Percentiles rank a stretch among this genome's conserved stretches.
Evolutionary conservation across 2,113 vertebrate genomes (phyloP).

Genomic region (Phylloscopus trochiloides): DNA sequence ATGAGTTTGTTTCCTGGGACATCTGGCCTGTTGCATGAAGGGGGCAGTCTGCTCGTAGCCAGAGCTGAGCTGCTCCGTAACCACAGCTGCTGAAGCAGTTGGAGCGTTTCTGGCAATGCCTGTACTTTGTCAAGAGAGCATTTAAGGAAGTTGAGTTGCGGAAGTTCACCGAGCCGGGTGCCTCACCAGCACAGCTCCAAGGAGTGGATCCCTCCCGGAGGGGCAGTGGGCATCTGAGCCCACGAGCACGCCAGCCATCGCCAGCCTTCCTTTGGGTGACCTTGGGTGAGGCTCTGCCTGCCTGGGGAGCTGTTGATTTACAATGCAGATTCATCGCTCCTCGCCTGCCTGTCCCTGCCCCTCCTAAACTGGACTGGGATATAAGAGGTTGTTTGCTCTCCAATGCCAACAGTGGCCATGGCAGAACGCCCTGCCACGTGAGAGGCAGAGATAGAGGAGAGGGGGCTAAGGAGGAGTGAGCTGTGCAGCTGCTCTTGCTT

Average conservation of each 20-base stretch:
- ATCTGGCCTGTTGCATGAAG: background rate
- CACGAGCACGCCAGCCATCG: background rate
- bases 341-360: background rate
- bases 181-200: background rate
- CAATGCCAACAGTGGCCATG: conserved; percentile 9
- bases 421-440: conserved; percentile 64
- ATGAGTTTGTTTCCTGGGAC: background rate
- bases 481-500: background rate
- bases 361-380: conserved; percentile 19
- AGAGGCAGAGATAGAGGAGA: conserved; percentile 54
- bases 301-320: conserved; percentile 65
- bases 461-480: background rate
- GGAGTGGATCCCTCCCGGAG: background rate
- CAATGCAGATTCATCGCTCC: conserved; percentile 71
- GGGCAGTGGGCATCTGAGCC: background rate
- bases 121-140: conserved; percentile 13
- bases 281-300: background rate
- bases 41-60: conserved; percentile 33
- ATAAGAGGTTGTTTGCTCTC: conserved; percentile 60
- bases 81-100: conserved; percentile 13
- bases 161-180: background rate
- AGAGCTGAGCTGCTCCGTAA: background rate
- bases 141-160: conserved; percentile 65
- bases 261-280: background rate
- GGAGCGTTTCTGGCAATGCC: background rate